These are phyloP conservation scores for Laterallus jamaicensis DNA, from an alignment of 2,113 vertebrate species.

Conservation along the genomic window DNA sequence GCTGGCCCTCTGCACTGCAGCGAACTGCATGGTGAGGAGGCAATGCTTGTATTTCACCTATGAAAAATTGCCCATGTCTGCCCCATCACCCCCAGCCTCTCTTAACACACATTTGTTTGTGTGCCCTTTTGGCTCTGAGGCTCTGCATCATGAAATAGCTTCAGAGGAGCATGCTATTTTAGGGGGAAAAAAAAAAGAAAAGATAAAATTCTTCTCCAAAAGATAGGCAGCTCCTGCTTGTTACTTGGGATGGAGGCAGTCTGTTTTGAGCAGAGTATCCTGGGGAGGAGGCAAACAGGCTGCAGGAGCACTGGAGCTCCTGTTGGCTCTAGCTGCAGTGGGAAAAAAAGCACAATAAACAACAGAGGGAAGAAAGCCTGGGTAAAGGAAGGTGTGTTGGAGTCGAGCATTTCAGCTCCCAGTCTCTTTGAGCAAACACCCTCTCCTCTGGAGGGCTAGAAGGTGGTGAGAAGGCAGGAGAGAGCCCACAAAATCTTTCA, in stretches of 20 bases:
- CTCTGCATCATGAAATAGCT: neutral
- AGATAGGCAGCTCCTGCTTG: neutral
- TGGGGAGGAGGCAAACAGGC: neutral
- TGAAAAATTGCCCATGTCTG: neutral
- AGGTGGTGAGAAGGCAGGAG: neutral
- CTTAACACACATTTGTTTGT: neutral
- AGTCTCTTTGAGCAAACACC: neutral
- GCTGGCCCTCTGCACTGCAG: neutral
- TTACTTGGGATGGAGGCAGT: neutral
- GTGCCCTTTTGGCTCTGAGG: neutral
- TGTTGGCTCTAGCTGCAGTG: neutral
- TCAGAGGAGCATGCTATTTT: neutral
- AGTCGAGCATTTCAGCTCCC: neutral
- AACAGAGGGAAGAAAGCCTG: neutral
- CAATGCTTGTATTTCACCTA: neutral
- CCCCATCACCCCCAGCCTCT: neutral
- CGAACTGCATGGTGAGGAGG: neutral
- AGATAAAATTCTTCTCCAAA: neutral
- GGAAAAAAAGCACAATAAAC: neutral
- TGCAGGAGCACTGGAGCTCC: neutral
- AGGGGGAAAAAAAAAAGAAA: neutral
- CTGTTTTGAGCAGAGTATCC: neutral
- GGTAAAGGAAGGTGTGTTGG: accelerated
- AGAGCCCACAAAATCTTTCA: neutral
- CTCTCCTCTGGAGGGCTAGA: neutral